Evolutionary conservation across 2,888 invertebrate species (phyloP).

Genomic region (Spodoptera littoralis): DNA sequence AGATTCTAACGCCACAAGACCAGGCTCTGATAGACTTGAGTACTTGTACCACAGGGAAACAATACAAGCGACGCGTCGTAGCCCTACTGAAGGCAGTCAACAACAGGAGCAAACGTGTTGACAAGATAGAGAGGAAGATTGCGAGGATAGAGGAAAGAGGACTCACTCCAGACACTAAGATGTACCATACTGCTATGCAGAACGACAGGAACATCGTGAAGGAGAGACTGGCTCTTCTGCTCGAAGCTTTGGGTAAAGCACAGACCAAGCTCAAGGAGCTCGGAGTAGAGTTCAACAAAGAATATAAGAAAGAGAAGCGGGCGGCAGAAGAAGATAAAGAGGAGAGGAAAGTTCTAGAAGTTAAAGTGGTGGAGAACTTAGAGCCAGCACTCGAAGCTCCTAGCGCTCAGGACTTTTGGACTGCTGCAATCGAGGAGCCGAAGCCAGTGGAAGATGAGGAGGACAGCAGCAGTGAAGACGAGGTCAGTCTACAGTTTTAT

Average conservation of each 20-base stretch:
- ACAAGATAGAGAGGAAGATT: slow-evolving; percentile 71
- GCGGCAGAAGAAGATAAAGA: slow-evolving; percentile 30
- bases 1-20: slow-evolving; percentile 71
- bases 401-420: slow-evolving; percentile 82
- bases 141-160: slow-evolving; percentile 72
- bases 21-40: slow-evolving; percentile 72
- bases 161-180: slow-evolving; percentile 72
- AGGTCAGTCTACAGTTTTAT: slow-evolving; percentile 66
- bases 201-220: slow-evolving; percentile 70
- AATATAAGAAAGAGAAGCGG: slow-evolving; percentile 53
- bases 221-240: slow-evolving; percentile 68
- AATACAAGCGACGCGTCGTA: slow-evolving; percentile 71
- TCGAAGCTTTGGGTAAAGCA: slow-evolving; percentile 63
- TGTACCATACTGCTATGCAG: slow-evolving; percentile 78
- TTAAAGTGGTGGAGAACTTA: slow-evolving; percentile 66
- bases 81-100: slow-evolving; percentile 72
- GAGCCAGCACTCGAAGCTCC: slow-evolving; percentile 76
- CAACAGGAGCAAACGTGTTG: slow-evolving; percentile 64
- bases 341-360: slow-evolving; percentile 33
- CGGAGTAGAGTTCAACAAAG: slow-evolving; percentile 60
- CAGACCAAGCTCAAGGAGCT: slow-evolving; percentile 58
- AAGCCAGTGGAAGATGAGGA: slow-evolving; percentile 62
- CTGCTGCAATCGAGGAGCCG: slow-evolving; percentile 52
- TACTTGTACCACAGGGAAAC: slow-evolving; percentile 69
- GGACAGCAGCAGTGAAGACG: slow-evolving; percentile 81